Conservation (phyloP, 2,888 invertebrate genomes). For the Cremastinae sp. region DNA sequence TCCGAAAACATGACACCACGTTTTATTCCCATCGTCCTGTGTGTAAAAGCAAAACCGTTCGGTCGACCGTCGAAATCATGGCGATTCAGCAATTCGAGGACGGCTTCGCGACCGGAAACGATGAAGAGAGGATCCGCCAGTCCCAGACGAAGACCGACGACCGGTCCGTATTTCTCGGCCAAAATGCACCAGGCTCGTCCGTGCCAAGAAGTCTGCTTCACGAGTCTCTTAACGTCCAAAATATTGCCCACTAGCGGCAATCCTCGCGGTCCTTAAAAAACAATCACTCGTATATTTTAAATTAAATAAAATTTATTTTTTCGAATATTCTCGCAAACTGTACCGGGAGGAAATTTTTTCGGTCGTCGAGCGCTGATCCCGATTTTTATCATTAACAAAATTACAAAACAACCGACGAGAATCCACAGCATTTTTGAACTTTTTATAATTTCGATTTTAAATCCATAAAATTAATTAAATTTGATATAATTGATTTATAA, state of each 20-base stretch:
- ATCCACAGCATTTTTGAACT: conserved; percentile 69
- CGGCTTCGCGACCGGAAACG: conserved; percentile 84
- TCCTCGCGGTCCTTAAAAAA: conserved; percentile 81
- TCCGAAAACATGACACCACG: conserved; percentile 87
- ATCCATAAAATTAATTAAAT: neutral
- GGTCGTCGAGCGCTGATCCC: conserved; percentile 60
- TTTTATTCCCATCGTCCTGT: conserved; percentile 85
- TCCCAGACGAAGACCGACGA: conserved; percentile 85
- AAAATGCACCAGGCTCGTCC: conserved; percentile 84
- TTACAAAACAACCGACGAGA: conserved; percentile 60
- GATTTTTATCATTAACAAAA: conserved; percentile 64
- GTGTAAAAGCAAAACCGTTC: conserved; percentile 84
- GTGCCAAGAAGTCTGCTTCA: conserved; percentile 80
- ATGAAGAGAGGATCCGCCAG: conserved; percentile 82
- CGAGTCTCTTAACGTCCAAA: conserved; percentile 77
- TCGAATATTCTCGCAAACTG: conserved; percentile 3
- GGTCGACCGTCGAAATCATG: conserved; percentile 87
- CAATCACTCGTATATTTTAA: neutral
- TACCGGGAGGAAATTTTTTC: conserved; percentile 73
- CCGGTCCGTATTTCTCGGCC: conserved; percentile 83
- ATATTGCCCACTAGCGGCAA: conserved; percentile 82
- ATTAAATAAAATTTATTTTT: neutral
- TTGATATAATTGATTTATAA: neutral
- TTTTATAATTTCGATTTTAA: no score
- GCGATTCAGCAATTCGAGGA: conserved; percentile 83